These are phyloP conservation scores for Sebastes goodei DNA, from an alignment of 2,797 vertebrate genomes.

Conservation along the genomic window DNA sequence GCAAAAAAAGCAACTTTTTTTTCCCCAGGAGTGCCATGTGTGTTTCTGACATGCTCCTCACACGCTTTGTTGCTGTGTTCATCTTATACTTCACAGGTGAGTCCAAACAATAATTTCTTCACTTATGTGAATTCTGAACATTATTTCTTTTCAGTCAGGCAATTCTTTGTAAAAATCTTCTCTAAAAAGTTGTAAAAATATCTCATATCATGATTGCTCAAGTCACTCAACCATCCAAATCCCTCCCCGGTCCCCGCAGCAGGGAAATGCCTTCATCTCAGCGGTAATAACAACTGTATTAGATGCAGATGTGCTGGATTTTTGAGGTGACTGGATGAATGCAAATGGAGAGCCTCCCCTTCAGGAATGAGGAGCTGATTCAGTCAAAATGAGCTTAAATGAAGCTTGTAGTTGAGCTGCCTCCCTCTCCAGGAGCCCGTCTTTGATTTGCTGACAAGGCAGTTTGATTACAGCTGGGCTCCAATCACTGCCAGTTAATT, in stretches of 20 bases:
- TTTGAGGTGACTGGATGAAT: slow-evolving; percentile 22
- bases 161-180: neutral
- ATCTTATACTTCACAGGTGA: slow-evolving; percentile 65
- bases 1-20: neutral
- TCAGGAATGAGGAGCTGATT: slow-evolving; percentile 30
- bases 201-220: neutral
- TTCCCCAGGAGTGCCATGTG: neutral
- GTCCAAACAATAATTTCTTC: slow-evolving; percentile 6
- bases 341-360: slow-evolving; percentile 8
- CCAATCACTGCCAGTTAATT: slow-evolving; percentile 65
- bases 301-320: slow-evolving; percentile 69
- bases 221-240: neutral
- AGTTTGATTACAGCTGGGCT: slow-evolving; percentile 68
- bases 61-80: slow-evolving; percentile 43
- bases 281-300: slow-evolving; percentile 47
- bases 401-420: neutral
- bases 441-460: slow-evolving; percentile 27
- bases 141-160: neutral
- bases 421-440: slow-evolving; percentile 13
- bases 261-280: slow-evolving; percentile 43
- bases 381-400: slow-evolving; percentile 6
- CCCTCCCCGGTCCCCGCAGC: neutral
- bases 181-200: neutral
- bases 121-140: neutral
- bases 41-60: slow-evolving; percentile 57